phyloP scores from a whole-genome alignment of 2,888 invertebrate species.

The Trichacis sp. region DNA sequence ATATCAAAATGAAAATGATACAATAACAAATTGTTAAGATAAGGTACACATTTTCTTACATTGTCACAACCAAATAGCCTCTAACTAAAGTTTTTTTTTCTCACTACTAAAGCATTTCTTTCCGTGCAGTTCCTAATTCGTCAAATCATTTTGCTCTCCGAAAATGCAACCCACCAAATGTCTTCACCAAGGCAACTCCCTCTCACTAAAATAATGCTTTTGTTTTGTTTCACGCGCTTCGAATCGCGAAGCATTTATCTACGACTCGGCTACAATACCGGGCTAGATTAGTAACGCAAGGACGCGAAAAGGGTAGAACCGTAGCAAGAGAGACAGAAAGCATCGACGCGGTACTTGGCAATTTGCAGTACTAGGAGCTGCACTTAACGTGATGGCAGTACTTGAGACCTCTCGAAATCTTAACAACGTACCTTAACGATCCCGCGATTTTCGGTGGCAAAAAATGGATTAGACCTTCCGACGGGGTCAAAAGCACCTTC shows the following conservation, averaged over 20 bases:
- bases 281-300: slow-evolving; percentile 25
- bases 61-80: too few species aligned
- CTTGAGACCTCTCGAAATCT: slow-evolving; percentile 36
- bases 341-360: slow-evolving; percentile 33
- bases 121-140: too few species aligned
- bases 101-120: too few species aligned
- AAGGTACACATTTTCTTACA: too few species aligned
- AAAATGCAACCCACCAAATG: too few species aligned
- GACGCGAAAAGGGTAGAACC: slow-evolving; percentile 7
- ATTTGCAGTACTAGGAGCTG: slow-evolving; percentile 30
- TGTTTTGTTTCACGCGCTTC: too few species aligned
- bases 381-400: slow-evolving; percentile 36
- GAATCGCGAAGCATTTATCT: background rate
- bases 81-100: too few species aligned
- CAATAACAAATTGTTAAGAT: too few species aligned
- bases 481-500: slow-evolving; percentile 31
- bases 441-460: slow-evolving; percentile 30
- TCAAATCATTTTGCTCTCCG: too few species aligned
- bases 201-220: too few species aligned
- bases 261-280: slow-evolving; percentile 5
- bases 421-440: slow-evolving; percentile 37
- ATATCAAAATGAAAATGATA: too few species aligned
- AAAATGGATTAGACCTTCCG: slow-evolving; percentile 32
- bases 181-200: too few species aligned
- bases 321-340: background rate